A percentile compares a stretch with the other conserved stretches of the same genome.
These are phyloP conservation scores for Oryzias melastigma DNA, from an alignment of 2,113 vertebrate genomes.

Conservation along the genomic window DNA sequence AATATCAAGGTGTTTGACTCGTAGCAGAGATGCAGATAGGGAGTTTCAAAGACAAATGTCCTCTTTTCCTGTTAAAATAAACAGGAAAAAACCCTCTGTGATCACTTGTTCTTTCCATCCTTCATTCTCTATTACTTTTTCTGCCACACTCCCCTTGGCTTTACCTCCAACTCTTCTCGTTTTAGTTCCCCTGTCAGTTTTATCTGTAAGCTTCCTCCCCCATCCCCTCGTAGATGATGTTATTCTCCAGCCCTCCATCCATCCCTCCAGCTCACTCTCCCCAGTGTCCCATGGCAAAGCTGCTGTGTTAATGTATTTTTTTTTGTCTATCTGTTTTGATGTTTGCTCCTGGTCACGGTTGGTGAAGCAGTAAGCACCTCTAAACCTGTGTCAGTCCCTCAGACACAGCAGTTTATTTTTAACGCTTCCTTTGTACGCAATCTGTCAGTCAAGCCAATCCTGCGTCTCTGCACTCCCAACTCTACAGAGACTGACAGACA, in stretches of 20 bases:
- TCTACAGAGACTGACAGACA: constrained; percentile 62
- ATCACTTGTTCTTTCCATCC: constrained; percentile 32
- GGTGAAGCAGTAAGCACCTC: constrained; percentile 68
- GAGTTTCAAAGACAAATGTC: constrained; percentile 77
- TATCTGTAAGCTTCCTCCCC: constrained; percentile 28
- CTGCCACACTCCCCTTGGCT: constrained; percentile 37
- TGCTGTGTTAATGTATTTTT: constrained; percentile 52
- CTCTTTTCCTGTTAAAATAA: constrained; percentile 59
- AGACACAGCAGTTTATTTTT: constrained; percentile 72
- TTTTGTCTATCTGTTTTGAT: constrained; percentile 62
- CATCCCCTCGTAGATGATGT: constrained; percentile 23
- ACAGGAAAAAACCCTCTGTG: too few relatives aligned
- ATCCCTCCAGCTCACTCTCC: constrained; percentile 53
- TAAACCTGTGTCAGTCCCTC: constrained; percentile 72
- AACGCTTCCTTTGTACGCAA: constrained; percentile 62
- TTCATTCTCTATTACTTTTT: constrained; percentile 35
- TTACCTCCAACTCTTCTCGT: constrained; percentile 40
- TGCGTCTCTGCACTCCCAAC: constrained; percentile 42
- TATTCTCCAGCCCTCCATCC: constrained; percentile 54
- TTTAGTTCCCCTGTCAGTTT: constrained; percentile 51
- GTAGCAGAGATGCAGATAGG: constrained; percentile 72
- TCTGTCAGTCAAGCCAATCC: constrained; percentile 74
- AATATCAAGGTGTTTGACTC: constrained; percentile 66
- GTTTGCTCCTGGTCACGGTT: constrained; percentile 67
- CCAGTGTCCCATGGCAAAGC: constrained; percentile 54